phyloP scores from a whole-genome alignment of 2,888 invertebrate genomes.

The Octonoba sinensis region DNA sequence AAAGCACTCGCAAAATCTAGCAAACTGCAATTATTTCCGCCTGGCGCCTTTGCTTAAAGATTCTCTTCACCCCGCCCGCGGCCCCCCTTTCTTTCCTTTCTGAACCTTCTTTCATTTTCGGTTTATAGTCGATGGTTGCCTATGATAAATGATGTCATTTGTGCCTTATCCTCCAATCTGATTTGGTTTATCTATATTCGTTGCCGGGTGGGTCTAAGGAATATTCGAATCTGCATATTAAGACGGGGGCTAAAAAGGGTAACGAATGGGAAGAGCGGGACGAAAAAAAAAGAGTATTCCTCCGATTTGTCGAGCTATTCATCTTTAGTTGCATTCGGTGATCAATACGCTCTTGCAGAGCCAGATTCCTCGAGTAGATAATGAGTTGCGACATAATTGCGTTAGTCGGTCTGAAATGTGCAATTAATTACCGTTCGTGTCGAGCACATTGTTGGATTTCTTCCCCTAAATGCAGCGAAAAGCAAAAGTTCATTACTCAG shows the following conservation, averaged over 20 bases:
- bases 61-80: not conserved
- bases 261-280: conserved; percentile 11
- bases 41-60: conserved; percentile 52
- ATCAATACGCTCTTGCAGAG: conserved; percentile 57
- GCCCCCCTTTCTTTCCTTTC: conserved; percentile 12
- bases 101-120: conserved; percentile 57
- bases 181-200: conserved; percentile 62
- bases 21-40: conserved; percentile 63
- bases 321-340: conserved; percentile 62
- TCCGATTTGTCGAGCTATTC: conserved; percentile 60
- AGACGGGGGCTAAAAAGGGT: conserved; percentile 34
- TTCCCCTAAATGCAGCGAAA: conserved; percentile 54
- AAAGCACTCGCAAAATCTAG: conserved; percentile 56
- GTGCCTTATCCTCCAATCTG: conserved; percentile 61
- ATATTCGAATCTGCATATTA: conserved; percentile 50
- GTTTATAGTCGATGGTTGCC: conserved; percentile 58
- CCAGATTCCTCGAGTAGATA: conserved; percentile 58
- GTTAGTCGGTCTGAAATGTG: conserved; percentile 64
- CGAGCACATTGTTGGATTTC: conserved; percentile 63
- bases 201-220: conserved; percentile 5
- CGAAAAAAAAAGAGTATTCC: conserved; percentile 32
- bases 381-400: conserved; percentile 64
- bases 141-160: conserved; percentile 64
- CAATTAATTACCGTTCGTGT: conserved; percentile 63
- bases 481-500: conserved; percentile 64